Evolutionary conservation across 2,888 invertebrate genomes (phyloP).

Genomic region (Protophormia terraenovae): DNA sequence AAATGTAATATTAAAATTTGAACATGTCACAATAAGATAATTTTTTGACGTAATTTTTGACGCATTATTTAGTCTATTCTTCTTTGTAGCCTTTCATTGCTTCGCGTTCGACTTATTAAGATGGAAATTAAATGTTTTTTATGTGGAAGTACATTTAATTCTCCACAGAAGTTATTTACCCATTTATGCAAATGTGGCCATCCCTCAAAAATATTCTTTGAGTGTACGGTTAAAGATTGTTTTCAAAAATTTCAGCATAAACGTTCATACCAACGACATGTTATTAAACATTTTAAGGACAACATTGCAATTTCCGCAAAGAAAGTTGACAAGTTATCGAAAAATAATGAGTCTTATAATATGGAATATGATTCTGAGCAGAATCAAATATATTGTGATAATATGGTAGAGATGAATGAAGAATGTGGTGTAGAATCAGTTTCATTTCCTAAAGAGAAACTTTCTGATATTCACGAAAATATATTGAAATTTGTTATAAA

Average conservation of each 20-base stretch:
- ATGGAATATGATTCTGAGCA: not conserved
- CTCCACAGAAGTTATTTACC: not conserved
- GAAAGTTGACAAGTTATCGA: not conserved
- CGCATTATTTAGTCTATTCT: too few species aligned
- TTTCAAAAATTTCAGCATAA: conserved; percentile 1
- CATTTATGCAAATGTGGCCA: not conserved
- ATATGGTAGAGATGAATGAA: not conserved
- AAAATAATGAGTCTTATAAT: not conserved
- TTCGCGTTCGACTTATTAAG: not conserved
- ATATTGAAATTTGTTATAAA: not conserved
- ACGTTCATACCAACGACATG: not conserved
- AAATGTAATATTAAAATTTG: too few species aligned
- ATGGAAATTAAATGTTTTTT: not conserved
- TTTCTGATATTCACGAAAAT: not conserved
- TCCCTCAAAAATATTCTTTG: not conserved
- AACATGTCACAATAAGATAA: too few species aligned
- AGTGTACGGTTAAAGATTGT: not conserved
- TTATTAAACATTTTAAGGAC: not conserved
- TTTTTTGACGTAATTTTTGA: too few species aligned
- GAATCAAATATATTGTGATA: not conserved
- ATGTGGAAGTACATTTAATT: not conserved
- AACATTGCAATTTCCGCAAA: not conserved
- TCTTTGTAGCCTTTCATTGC: too few species aligned
- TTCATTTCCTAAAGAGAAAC: not conserved
- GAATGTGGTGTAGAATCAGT: not conserved